Conservation (phyloP, 1,140 invertebrate genomes). For the Apis florea region DNA sequence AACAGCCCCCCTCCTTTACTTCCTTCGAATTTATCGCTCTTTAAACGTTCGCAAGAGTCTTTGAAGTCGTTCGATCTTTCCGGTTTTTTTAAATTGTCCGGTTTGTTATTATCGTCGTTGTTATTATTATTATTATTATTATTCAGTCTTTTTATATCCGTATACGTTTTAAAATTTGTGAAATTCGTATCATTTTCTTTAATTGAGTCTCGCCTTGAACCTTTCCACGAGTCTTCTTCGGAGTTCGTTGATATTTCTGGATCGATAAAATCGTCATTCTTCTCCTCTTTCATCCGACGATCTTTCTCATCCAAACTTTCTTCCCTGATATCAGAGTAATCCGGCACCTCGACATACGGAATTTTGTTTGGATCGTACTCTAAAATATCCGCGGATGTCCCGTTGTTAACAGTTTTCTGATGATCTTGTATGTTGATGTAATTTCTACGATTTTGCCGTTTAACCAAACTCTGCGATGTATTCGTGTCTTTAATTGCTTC, state of each 20-base stretch:
- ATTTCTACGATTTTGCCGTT: background rate
- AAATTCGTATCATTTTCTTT: background rate
- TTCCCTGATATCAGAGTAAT: constrained; percentile 68
- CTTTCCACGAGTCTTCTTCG: background rate
- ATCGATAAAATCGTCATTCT: background rate
- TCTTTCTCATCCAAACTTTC: constrained; percentile 66
- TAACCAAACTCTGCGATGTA: background rate
- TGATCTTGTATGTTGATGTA: constrained; percentile 31
- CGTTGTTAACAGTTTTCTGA: background rate
- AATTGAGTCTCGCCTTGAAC: background rate
- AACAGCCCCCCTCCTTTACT: no score
- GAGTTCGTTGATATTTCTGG: background rate
- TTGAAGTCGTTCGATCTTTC: accelerated
- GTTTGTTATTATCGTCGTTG: background rate
- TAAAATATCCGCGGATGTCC: background rate
- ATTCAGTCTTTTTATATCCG: accelerated
- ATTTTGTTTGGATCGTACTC: constrained; percentile 65
- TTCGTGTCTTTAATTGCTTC: background rate
- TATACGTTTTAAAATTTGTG: background rate
- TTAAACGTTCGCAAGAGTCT: no score
- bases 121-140: background rate
- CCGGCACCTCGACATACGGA: constrained; percentile 70
- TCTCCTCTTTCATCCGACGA: background rate
- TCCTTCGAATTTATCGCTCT: background rate
- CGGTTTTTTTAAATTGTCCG: no score